These are phyloP conservation scores for Brachyalestes nurse DNA, from an alignment of 2,797 vertebrate genomes.

Conservation along the genomic window DNA sequence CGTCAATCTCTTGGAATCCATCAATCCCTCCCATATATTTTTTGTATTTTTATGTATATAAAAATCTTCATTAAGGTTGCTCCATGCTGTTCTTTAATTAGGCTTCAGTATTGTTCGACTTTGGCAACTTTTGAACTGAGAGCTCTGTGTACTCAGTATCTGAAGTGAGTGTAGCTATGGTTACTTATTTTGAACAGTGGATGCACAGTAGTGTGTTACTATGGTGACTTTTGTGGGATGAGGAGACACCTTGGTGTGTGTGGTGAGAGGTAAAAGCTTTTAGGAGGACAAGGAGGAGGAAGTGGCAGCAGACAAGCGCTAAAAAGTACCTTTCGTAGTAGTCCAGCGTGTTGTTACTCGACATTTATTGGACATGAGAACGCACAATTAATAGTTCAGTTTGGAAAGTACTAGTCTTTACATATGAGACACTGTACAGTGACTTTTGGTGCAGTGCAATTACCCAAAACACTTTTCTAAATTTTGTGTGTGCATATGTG, in stretches of 20 bases:
- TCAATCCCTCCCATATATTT: neutral
- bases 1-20: neutral
- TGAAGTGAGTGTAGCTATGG: slow-evolving; percentile 64
- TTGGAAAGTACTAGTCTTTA: neutral
- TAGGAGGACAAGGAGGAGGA: slow-evolving; percentile 4
- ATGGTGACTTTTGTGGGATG: slow-evolving; percentile 58
- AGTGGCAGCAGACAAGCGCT: neutral
- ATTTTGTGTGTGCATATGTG: neutral
- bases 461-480: neutral
- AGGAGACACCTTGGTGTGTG: slow-evolving; percentile 65
- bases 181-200: slow-evolving; percentile 17
- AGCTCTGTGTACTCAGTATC: slow-evolving; percentile 23
- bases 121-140: slow-evolving; percentile 42
- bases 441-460: neutral
- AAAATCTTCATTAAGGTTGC: neutral
- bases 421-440: neutral
- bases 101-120: slow-evolving; percentile 4
- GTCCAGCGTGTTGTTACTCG: neutral
- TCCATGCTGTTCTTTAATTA: neutral
- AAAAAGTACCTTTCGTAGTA: neutral
- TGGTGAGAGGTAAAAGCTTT: slow-evolving; percentile 23
- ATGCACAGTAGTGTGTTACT: slow-evolving; percentile 26
- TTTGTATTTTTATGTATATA: neutral
- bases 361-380: neutral
- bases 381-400: neutral